Conservation (phyloP, 2,888 invertebrate species). For the Xestoiulus laeticollis region DNA sequence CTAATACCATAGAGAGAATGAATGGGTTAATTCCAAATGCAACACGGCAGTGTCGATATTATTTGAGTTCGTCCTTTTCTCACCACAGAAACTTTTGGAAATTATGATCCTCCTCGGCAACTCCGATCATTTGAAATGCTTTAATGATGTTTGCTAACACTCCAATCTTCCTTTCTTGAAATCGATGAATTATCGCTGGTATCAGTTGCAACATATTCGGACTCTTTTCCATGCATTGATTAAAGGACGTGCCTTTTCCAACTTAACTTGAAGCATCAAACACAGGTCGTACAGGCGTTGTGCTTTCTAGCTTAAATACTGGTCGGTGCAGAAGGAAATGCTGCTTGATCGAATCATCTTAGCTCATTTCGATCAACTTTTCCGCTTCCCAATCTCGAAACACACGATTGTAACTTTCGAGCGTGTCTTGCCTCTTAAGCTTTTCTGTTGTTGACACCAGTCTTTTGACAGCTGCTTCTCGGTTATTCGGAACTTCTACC, state of each 20-base stretch:
- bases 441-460: not conserved
- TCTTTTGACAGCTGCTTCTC: not conserved
- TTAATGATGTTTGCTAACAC: not conserved
- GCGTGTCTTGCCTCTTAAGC: not conserved
- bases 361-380: not conserved
- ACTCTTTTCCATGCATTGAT: conserved; percentile 40
- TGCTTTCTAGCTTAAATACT: not conserved
- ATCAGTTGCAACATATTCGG: not conserved
- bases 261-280: not conserved
- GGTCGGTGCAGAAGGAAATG: not conserved
- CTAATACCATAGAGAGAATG: not conserved
- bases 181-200: not conserved
- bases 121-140: conserved; percentile 47
- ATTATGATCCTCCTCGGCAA: not conserved
- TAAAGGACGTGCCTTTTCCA: not conserved
- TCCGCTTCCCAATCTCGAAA: not conserved
- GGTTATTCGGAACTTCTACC: not conserved
- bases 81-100: not conserved
- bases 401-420: not conserved
- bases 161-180: not conserved
- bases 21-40: conserved; percentile 13
- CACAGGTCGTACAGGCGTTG: not conserved
- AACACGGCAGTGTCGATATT: not conserved
- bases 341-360: not conserved
- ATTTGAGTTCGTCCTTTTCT: not conserved